phyloP scores from a whole-genome alignment of 2,888 invertebrate genomes.

The Cerceris ruficornis region DNA sequence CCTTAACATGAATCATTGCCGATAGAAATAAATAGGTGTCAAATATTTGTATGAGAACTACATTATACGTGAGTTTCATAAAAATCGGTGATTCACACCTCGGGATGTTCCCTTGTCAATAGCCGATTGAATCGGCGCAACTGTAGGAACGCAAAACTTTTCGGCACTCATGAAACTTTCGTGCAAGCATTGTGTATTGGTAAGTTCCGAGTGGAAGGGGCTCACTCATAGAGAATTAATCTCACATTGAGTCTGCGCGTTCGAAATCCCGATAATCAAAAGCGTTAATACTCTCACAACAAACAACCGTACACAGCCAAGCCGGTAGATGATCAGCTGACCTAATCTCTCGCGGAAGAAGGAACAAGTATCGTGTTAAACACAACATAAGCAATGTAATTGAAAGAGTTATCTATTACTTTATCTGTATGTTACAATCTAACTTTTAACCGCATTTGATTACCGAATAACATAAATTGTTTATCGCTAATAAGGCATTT shows the following conservation, averaged over 20 bases:
- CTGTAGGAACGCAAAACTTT: slow-evolving; percentile 62
- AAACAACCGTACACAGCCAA: slow-evolving; percentile 60
- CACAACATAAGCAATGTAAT: background rate
- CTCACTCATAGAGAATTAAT: slow-evolving; percentile 65
- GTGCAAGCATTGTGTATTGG: slow-evolving; percentile 58
- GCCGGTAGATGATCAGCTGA: slow-evolving; percentile 64
- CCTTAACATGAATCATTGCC: too few species aligned
- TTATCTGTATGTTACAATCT: too few species aligned
- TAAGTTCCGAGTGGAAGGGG: slow-evolving; percentile 63
- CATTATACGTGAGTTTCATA: too few species aligned
- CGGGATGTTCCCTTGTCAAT: slow-evolving; percentile 27
- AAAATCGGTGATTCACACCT: background rate
- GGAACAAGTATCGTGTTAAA: background rate
- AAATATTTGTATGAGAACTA: too few species aligned
- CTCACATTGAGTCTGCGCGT: slow-evolving; percentile 69
- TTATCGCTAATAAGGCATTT: too few species aligned
- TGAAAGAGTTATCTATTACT: background rate
- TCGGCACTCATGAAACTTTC: slow-evolving; percentile 62
- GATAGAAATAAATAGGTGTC: too few species aligned
- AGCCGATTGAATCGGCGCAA: slow-evolving; percentile 56
- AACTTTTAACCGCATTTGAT: too few species aligned
- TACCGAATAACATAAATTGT: too few species aligned
- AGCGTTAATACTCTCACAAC: slow-evolving; percentile 69
- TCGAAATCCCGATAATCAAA: slow-evolving; percentile 69
- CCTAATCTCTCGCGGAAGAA: slow-evolving; percentile 43